Evolutionary conservation across 2,797 vertebrate genomes (phyloP).

Genomic region (Smutsia gigantea): DNA sequence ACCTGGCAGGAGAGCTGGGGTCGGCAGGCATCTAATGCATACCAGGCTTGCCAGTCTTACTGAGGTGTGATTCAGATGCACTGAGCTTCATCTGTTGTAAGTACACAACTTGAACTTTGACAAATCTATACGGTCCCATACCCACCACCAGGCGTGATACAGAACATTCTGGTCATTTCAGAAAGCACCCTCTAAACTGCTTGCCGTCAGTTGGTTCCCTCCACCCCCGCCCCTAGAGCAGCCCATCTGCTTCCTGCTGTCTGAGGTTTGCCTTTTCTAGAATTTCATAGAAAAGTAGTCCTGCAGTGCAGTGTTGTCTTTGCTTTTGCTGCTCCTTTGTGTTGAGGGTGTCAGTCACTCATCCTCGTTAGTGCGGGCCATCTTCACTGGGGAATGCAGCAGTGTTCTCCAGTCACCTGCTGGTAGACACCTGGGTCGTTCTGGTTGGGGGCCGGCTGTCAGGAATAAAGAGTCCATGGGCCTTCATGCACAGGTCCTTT

Average conservation of each 20-base stretch:
- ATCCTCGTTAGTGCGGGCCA: too few relatives aligned
- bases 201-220: too few relatives aligned
- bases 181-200: background rate
- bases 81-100: background rate
- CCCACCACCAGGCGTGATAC: accelerated
- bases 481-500: accelerated
- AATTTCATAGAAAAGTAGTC: background rate
- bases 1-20: background rate
- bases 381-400: background rate
- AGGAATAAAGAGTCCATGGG: background rate
- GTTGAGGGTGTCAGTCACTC: background rate
- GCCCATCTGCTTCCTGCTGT: background rate
- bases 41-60: background rate
- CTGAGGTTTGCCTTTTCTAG: background rate
- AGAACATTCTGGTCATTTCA: background rate
- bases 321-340: background rate
- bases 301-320: background rate
- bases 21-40: accelerated
- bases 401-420: background rate
- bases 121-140: accelerated
- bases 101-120: background rate
- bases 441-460: background rate
- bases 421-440: background rate
- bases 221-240: background rate
- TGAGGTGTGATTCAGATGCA: background rate